Evolutionary conservation across 2,797 vertebrate genomes (phyloP).

Genomic region (Euphonia xanthogaster): DNA sequence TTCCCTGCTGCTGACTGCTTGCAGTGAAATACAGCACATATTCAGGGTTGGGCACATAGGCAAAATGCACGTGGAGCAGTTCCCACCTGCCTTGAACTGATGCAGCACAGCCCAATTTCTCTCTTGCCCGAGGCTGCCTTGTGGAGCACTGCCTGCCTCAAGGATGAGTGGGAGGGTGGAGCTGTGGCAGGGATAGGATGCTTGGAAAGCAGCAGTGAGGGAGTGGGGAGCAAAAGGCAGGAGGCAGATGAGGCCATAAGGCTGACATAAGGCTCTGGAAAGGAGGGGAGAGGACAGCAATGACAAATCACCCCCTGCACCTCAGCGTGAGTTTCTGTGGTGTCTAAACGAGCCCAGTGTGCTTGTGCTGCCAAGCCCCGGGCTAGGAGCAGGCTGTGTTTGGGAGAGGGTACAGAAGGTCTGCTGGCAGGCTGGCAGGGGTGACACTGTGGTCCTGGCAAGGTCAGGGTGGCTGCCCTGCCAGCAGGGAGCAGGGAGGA

Average conservation of each 20-base stretch:
- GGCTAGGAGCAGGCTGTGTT: neutral
- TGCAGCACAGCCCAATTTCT: neutral
- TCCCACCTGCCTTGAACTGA: neutral
- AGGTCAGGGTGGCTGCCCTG: neutral
- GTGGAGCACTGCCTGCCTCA: neutral
- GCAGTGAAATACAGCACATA: neutral
- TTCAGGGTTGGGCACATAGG: neutral
- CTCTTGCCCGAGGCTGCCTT: neutral
- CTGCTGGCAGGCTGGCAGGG: neutral
- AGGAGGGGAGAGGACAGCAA: neutral
- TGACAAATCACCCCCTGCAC: neutral
- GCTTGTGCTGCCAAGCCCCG: fast-evolving
- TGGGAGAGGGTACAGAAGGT: neutral
- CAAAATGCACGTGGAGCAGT: neutral
- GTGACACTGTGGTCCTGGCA: neutral
- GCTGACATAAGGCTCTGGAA: neutral
- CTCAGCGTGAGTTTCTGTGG: neutral
- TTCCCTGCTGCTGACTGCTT: neutral
- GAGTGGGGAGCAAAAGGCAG: neutral
- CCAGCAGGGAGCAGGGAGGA: neutral
- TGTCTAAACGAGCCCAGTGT: neutral
- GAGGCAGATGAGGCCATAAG: neutral
- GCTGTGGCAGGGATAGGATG: neutral
- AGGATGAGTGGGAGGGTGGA: neutral
- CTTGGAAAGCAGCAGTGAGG: neutral